phyloP scores from a whole-genome alignment of 2,797 vertebrate genomes.

The Sciurus carolinensis region DNA sequence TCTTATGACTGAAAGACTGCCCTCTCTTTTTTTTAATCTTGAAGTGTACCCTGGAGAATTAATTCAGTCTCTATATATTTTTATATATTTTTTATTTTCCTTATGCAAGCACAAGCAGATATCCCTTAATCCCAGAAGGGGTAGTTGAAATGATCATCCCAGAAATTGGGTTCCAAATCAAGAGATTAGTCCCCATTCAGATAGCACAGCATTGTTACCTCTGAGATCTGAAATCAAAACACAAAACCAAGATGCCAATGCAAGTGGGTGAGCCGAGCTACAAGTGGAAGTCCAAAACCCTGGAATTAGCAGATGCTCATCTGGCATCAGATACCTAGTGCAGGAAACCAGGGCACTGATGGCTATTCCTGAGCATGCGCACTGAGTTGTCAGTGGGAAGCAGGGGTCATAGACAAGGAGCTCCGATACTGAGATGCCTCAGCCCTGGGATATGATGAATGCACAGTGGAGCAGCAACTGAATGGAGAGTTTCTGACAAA shows the following conservation, averaged over 20 bases:
- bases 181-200: background rate
- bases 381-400: background rate
- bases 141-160: background rate
- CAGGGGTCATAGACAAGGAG: background rate
- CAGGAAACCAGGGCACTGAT: background rate
- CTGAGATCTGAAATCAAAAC: background rate
- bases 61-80: background rate
- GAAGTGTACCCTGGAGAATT: background rate
- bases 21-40: background rate
- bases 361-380: background rate
- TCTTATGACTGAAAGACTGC: background rate
- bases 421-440: background rate
- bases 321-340: background rate
- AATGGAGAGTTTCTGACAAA: slow-evolving; percentile 7
- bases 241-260: background rate
- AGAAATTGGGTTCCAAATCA: background rate
- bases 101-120: background rate
- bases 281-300: background rate
- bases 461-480: background rate
- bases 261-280: background rate
- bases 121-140: background rate
- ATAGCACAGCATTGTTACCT: background rate
- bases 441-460: background rate
- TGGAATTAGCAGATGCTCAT: background rate
- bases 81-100: background rate